These are phyloP conservation scores for Melanotaenia nigrans DNA, from an alignment of 2,797 vertebrate species.

Conservation along the genomic window DNA sequence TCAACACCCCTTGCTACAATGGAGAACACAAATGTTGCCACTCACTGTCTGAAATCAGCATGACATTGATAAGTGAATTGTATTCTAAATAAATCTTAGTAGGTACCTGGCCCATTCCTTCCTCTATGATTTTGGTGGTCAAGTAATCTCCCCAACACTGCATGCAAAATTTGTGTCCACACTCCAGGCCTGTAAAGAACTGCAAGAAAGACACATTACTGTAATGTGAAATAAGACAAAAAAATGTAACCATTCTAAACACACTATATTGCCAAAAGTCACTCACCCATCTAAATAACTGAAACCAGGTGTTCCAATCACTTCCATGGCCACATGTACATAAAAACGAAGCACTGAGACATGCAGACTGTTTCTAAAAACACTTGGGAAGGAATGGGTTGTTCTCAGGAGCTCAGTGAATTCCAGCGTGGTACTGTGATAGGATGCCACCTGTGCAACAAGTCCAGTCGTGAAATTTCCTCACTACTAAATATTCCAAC, in stretches of 20 bases:
- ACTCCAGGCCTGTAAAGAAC: slow-evolving; percentile 99
- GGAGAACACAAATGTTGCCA: neutral
- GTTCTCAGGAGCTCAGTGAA: too few species aligned
- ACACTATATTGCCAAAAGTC: too few species aligned
- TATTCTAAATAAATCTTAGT: neutral
- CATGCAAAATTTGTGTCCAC: slow-evolving; percentile 99
- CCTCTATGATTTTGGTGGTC: slow-evolving; percentile 99
- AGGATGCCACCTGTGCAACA: too few species aligned
- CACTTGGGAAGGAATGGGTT: too few species aligned
- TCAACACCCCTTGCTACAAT: neutral
- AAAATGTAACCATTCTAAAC: neutral
- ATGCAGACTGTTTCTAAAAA: too few species aligned
- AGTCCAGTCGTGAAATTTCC: too few species aligned
- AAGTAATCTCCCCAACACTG: slow-evolving; percentile 99
- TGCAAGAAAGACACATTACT: slow-evolving; percentile 73
- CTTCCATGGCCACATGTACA: too few species aligned
- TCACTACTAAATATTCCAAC: too few species aligned
- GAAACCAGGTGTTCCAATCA: too few species aligned
- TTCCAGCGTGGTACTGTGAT: too few species aligned
- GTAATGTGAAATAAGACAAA: slow-evolving; percentile 4
- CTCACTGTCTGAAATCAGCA: neutral
- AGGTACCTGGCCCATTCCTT: slow-evolving; percentile 99
- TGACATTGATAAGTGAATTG: neutral
- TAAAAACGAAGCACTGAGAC: too few species aligned
- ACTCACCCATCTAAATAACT: too few species aligned